Evolutionary conservation across 2,113 vertebrate species (phyloP).

Genomic region (Odontophorus gujanensis): DNA sequence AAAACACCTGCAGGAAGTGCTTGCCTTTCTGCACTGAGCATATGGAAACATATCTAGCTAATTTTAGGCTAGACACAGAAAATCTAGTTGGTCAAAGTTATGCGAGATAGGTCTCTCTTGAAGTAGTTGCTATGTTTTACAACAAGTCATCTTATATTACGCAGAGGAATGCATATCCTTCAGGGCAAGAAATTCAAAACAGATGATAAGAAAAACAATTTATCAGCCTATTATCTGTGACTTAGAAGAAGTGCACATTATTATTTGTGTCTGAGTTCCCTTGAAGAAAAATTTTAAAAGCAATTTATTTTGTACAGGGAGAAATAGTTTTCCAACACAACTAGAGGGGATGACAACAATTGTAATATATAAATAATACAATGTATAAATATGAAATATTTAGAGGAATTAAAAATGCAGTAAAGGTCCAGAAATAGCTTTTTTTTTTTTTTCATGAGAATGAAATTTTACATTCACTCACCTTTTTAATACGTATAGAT

Average conservation of each 20-base stretch:
- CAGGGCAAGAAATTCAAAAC: slow-evolving; percentile 26
- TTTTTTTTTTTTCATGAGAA: neutral
- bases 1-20: neutral
- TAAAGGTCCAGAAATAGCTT: slow-evolving; percentile 32
- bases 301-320: slow-evolving; percentile 55
- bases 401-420: slow-evolving; percentile 62
- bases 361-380: slow-evolving; percentile 63
- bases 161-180: neutral
- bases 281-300: slow-evolving; percentile 51
- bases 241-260: slow-evolving; percentile 23
- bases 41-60: neutral
- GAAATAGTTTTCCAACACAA: slow-evolving; percentile 46
- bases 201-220: slow-evolving; percentile 48
- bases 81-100: neutral
- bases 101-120: neutral
- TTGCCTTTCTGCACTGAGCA: neutral
- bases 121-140: neutral
- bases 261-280: slow-evolving; percentile 45
- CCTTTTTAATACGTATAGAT: neutral
- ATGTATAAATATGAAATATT: slow-evolving; percentile 61
- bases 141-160: neutral
- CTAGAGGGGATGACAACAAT: slow-evolving; percentile 37
- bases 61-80: neutral
- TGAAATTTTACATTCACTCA: neutral
- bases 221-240: slow-evolving; percentile 62